Evolutionary conservation across 2,797 vertebrate species (phyloP), one percentile per base, ranked within the genome.

Genomic region (Danio jaintianensis): DNA sequence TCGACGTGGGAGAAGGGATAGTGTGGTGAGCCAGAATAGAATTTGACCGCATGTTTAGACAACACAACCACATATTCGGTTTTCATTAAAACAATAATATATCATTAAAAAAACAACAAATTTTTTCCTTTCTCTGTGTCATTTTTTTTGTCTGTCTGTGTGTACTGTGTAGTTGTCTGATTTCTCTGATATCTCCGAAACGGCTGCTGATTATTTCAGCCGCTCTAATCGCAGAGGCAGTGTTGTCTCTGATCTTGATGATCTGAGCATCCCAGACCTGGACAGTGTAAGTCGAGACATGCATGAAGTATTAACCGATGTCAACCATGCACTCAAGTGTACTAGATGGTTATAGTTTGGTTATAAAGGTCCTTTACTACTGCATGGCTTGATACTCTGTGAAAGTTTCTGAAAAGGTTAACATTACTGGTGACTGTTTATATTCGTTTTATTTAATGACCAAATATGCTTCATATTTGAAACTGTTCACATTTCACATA

Each of bases 201-300:
- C 96, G 47, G 93, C 96, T 16, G 98, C 98, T 70, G 97, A 99
- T 91, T 98, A 97, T 95, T 99, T 99, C 82, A 96, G 97, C 87
- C 96, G 95, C 87, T 94, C 96, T 88, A 97, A 91, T 91, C 95
- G 93, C 88, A 95, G 96, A 88, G 97, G 96, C 90, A 98, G 97
- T 63, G 87, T 98, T 85, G 95, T 98, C 88, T 98, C 97, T 4
- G 95, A 98, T 90, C 89, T 96, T 68, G 96, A 97, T 84, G 96
- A 96, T 85, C 85, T 94, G 92, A 92, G 93, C 89, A 92, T 94
- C 90, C 95, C 95, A 67, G 95, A 96, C 89, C 85, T 96, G 90
- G 94, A 93, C 86, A 89, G 91, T 58, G 96, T 99, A 95, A 98
- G 97, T 98, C 84, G 84, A 29, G n/a, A 63, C 43, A 8, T 50